A percentile compares a stretch with the other conserved stretches of the same genome.
phyloP scores from a whole-genome alignment of 2,113 vertebrate species.

The Carassius auratus region DNA sequence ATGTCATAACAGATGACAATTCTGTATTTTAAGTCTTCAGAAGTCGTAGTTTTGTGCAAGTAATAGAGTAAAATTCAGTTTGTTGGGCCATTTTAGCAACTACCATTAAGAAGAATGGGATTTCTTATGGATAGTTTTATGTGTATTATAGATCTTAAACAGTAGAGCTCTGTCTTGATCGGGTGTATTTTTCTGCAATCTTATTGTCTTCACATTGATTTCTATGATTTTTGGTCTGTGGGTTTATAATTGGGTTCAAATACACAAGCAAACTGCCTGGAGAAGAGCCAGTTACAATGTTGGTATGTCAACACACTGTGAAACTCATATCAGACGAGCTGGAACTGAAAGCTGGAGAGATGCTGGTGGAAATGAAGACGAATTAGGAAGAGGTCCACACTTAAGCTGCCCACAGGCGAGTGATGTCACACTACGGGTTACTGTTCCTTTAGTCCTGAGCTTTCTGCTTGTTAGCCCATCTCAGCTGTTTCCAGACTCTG shows the following conservation, averaged over 20 bases:
- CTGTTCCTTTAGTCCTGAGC: conserved; percentile 23
- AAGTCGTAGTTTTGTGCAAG: not conserved
- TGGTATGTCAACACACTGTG: not conserved
- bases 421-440: conserved; percentile 9
- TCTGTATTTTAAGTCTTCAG: too few species aligned
- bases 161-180: not conserved
- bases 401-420: not conserved
- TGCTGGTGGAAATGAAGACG: conserved; percentile 24
- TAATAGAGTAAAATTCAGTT: not conserved
- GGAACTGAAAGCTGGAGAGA: not conserved
- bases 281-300: not conserved
- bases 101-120: not conserved
- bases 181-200: too few species aligned
- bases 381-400: conserved; percentile 39
- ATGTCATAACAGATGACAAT: not conserved
- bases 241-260: not conserved
- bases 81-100: not conserved
- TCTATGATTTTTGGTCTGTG: not conserved
- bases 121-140: not conserved
- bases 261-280: not conserved
- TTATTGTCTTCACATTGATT: not conserved
- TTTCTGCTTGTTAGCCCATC: conserved; percentile 32
- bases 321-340: not conserved
- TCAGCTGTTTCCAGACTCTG: conserved; percentile 20
- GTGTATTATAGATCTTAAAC: not conserved